Conservation (phyloP, 2,113 vertebrate species). For the Chauna torquata region DNA sequence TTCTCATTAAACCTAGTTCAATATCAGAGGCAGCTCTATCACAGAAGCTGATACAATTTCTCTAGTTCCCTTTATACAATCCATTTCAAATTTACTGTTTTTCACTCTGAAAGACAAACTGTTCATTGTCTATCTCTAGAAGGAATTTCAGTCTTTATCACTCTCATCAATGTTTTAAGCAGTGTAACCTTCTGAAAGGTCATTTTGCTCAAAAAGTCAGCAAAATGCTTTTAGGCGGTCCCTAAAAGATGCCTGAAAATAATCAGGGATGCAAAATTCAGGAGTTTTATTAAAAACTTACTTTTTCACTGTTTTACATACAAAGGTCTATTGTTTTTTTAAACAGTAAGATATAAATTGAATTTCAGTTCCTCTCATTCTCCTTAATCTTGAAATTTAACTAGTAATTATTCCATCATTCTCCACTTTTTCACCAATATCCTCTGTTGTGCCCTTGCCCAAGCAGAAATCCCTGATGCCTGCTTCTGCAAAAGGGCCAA, state of each 20-base stretch:
- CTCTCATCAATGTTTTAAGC: not conserved
- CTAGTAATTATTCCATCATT: not conserved
- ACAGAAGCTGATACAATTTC: constrained; percentile 23
- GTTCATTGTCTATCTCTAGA: not conserved
- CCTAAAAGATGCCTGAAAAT: not conserved
- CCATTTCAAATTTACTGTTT: constrained; percentile 44
- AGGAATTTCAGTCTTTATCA: constrained; percentile 24
- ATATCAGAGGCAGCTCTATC: constrained; percentile 37
- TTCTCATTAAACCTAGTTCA: constrained; percentile 34
- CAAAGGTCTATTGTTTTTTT: not conserved
- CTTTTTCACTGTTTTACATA: not conserved
- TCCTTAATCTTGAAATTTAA: not conserved
- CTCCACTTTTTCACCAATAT: not conserved
- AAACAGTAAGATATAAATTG: not conserved
- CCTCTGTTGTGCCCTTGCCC: not conserved
- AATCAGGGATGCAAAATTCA: not conserved
- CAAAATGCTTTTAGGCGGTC: not conserved
- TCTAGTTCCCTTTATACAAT: not conserved
- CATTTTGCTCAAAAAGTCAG: not conserved
- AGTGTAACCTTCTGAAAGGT: constrained; percentile 8
- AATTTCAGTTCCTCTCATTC: not conserved
- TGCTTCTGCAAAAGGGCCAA: not conserved
- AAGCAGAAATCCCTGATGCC: not conserved
- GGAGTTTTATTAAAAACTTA: not conserved
- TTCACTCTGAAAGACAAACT: constrained; percentile 43